Percentiles rank a stretch among this genome's conserved stretches.
Evolutionary conservation across 2,797 vertebrate species (phyloP).

Genomic region (Sciaenops ocellatus): DNA sequence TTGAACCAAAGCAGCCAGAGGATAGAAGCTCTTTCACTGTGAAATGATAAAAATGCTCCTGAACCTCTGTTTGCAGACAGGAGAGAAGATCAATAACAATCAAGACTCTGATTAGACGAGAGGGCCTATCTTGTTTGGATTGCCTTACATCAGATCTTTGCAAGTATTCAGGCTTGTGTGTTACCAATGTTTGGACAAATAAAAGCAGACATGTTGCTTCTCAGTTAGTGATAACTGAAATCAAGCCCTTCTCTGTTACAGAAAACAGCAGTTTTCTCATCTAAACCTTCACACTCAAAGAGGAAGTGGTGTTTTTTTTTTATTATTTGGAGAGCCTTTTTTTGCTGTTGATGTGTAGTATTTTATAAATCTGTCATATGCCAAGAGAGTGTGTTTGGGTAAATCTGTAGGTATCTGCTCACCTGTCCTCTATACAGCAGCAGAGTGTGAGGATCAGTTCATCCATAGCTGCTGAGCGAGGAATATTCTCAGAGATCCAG

Average conservation of each 20-base stretch:
- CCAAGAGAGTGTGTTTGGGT: constrained; percentile 15
- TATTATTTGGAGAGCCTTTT: constrained; percentile 57
- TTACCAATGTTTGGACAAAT: constrained; percentile 52
- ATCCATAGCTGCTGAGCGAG: constrained; percentile 62
- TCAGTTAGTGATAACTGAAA: constrained; percentile 37
- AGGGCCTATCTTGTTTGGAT: constrained; percentile 46
- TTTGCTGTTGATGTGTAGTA: constrained; percentile 2
- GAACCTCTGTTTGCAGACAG: constrained; percentile 45
- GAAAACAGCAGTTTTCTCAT: constrained; percentile 49
- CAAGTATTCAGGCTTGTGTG: constrained; percentile 22
- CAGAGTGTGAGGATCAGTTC: constrained; percentile 54
- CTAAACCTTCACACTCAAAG: constrained; percentile 27
- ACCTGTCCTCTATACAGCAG: constrained; percentile 49
- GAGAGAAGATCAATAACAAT: constrained; percentile 63
- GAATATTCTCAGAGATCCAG: constrained; percentile 59
- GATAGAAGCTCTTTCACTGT: constrained; percentile 22
- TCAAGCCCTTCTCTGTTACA: constrained; percentile 29
- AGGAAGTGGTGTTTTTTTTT: constrained; percentile 40
- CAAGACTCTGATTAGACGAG: constrained; percentile 50
- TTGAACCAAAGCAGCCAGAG: constrained; percentile 19
- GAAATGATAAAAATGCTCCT: constrained; percentile 54
- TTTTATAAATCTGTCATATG: constrained; percentile 54
- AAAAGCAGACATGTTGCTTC: constrained; percentile 35
- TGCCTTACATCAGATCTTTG: constrained; percentile 41
- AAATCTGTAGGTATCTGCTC: constrained; percentile 39